A percentile compares a stretch with the other conserved stretches of the same genome.
These are phyloP conservation scores for Drosophila anomalipes DNA, from an alignment of 2,888 invertebrate genomes.

Conservation along the genomic window DNA sequence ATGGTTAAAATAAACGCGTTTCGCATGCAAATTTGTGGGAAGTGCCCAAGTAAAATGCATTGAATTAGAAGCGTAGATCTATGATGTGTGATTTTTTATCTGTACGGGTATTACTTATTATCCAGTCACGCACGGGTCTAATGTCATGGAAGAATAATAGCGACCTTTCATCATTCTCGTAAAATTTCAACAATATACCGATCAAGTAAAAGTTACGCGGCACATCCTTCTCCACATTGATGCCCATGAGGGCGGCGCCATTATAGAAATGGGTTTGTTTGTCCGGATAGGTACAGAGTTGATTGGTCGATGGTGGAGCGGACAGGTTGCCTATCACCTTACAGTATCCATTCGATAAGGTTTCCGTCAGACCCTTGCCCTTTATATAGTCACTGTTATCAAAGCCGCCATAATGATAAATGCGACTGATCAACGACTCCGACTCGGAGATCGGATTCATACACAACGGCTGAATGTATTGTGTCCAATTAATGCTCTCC, in stretches of 20 bases:
- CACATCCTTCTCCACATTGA: slow-evolving; percentile 48
- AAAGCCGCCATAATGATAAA: slow-evolving; percentile 60
- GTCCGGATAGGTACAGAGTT: background rate
- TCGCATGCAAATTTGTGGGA: background rate
- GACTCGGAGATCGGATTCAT: slow-evolving; percentile 36
- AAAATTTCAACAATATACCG: slow-evolving; percentile 33
- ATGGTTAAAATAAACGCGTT: background rate
- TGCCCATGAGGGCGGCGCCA: slow-evolving; percentile 52
- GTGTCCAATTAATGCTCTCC: slow-evolving; percentile 38
- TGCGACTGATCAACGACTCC: slow-evolving; percentile 44
- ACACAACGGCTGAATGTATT: slow-evolving; percentile 57
- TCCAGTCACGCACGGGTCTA: slow-evolving; percentile 50
- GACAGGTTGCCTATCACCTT: slow-evolving; percentile 8
- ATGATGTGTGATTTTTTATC: background rate
- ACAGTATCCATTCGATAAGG: slow-evolving; percentile 42
- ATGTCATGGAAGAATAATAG: slow-evolving; percentile 55
- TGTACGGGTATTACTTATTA: slow-evolving; percentile 31
- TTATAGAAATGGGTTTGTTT: slow-evolving; percentile 48
- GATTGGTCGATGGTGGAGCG: slow-evolving; percentile 25
- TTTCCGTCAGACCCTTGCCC: slow-evolving; percentile 47
- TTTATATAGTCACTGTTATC: slow-evolving; percentile 2
- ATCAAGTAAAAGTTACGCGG: slow-evolving; percentile 59
- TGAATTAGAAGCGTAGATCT: no score
- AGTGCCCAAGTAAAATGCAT: background rate
- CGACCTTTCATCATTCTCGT: background rate